Conservation (phyloP, 64 coral and sea anemone species). For the Cladopsammia gracilis region DNA sequence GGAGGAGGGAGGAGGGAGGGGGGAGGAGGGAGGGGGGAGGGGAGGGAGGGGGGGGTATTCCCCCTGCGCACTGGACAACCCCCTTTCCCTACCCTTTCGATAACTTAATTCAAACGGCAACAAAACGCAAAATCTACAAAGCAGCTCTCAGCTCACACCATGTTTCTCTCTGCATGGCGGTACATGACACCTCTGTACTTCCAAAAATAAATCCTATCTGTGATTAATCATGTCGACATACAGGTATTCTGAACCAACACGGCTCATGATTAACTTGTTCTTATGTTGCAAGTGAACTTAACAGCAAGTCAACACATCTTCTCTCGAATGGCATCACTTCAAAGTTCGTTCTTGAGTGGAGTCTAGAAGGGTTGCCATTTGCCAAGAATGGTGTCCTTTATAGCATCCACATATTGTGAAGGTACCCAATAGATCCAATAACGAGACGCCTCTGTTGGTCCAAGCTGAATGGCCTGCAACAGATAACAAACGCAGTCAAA, state of each 20-base stretch:
- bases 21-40: too few relatives aligned
- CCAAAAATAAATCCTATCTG: not conserved
- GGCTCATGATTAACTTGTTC: not conserved
- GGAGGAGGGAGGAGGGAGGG: too few relatives aligned
- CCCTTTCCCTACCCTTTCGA: too few relatives aligned
- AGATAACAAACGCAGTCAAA: not conserved
- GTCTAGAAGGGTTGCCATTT: constrained; percentile 98
- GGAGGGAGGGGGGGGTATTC: too few relatives aligned
- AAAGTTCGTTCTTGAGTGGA: not conserved
- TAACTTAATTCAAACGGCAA: not conserved
- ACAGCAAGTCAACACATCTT: not conserved
- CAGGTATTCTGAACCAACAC: not conserved
- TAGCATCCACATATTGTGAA: constrained; percentile 97
- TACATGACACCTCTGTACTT: not conserved
- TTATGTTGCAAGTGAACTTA: not conserved
- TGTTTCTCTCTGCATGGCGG: not conserved
- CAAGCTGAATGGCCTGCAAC: constrained; percentile 93
- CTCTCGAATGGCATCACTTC: not conserved
- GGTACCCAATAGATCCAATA: constrained; percentile 99
- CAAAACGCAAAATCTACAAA: not conserved
- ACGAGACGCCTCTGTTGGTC: constrained; percentile 95
- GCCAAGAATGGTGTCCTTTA: constrained; percentile 96
- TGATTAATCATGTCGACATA: not conserved
- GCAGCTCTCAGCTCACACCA: not conserved
- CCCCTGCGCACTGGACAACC: too few relatives aligned